Evolutionary conservation across 1,140 invertebrate genomes (phyloP), one percentile per base, ranked within the genome.

Genomic region (Diabrotica virgifera): DNA sequence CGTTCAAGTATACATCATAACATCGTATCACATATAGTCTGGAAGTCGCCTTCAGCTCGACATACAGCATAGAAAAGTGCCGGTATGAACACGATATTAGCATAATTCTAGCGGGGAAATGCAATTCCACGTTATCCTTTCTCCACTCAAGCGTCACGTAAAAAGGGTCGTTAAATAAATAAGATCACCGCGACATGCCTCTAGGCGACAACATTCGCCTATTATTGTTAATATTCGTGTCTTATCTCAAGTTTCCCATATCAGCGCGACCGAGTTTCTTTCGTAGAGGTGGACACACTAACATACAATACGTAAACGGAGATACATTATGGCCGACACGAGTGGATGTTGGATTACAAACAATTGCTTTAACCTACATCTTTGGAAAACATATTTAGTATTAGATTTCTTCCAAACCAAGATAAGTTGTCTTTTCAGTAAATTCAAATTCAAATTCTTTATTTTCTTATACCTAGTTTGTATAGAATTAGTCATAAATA

Each of bases 81-180:
- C 40, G 40, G 40, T 46, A 46, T 46, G 40, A 46, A 46, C 8
- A 46, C 5, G 40, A n/a, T n/a, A 46, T 46, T 46, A 46, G 40
- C 40, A 46, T 46, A 46, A 46, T 46, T 46, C 5, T 46, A 46
- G 40, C n/a, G 6, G n/a, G 40, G 40, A 46, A n/a, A 46, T 46
- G 40, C 40, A 46, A 46, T 46, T 46, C 40, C 40, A n/a, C 40
- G n/a, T 8, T 46, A 46, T 46, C 40, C 40, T 46, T 46, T 46
- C 40, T 46, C 40, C n/a, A 46, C 40, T 46, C 40, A 46, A 46
- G 40, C 40, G n/a, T 46, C 40, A 46, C 40, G 8, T 46, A 46
- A 46, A 46, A 46, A 46, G 40, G 40, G 40, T 46, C 40, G 40
- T 46, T 46, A 46, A 46, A 46, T 46, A 46, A 10, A 46, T 46